Base-by-base conservation (phyloP, 2,888 invertebrate genomes). In the Gibbula magus region DNA sequence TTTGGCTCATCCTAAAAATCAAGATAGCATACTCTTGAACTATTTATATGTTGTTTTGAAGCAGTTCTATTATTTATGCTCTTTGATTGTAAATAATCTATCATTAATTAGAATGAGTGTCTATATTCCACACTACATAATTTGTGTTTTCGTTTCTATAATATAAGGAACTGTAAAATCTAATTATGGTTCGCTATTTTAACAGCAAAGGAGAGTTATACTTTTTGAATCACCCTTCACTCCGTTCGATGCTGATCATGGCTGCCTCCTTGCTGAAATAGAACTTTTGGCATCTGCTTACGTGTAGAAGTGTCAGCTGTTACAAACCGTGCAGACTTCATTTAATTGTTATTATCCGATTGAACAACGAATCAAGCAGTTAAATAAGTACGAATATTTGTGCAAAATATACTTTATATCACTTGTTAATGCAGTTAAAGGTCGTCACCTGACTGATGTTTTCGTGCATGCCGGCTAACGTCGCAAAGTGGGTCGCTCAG, bases 221-320 rank as follows among this genome's bases (percentile, higher is more conserved):
- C 61, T 61, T 61, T 61, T 61, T 25, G 29, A 29, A 25, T 29
- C 61, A 61, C 25, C 61, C 29, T 61, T 61, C 61, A 61, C 61
- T 61, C n/a, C 61, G 61, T 29, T 13, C 29, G 61, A 61, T 20
- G 29, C 61, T 29, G 61, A 61, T 29, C 29, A 74, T 74, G 74
- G 74, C 74, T 74, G 74, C 74, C 74, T 74, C 74, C 74, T 39
- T 74, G 74, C 39, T 51, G 51, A 74, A 74, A 51, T 39, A 51
- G 39, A 45, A 74, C 22, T 74, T 73, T 51, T 51, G 51, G 51
- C 74, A 74, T 74, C 74, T 74, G 74, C 74, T 74, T 74, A 74
- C 74, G 74, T 74, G 74, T 74, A 29, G 61, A 61, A 61, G 61
- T 61, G 61, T 61, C 61, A 61, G 61, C 61, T 61, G 61, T 61